These are phyloP conservation scores for Gadus chalcogrammus DNA, from an alignment of 2,113 vertebrate species.

Conservation along the genomic window DNA sequence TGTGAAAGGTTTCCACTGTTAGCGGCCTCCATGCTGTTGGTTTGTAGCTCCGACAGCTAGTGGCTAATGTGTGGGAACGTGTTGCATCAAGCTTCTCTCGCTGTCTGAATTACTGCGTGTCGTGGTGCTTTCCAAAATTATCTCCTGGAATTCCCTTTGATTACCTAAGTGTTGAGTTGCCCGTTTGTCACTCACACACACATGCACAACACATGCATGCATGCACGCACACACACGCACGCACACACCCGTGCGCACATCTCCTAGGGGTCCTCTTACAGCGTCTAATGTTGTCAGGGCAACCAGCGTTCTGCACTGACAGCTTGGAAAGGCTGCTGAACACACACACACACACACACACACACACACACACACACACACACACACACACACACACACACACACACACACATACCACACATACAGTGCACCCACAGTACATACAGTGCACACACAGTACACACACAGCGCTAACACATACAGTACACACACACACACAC, in stretches of 20 bases:
- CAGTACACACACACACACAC: not conserved
- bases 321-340: not conserved
- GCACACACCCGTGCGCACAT: constrained; percentile 2
- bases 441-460: no score
- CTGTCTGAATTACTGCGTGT: constrained; percentile 16
- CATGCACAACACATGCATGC: constrained; percentile 3
- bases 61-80: constrained; percentile 39
- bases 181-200: not conserved
- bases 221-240: not conserved
- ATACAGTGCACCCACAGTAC: not conserved
- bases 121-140: constrained; percentile 3
- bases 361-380: constrained; percentile 3
- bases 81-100: constrained; percentile 28
- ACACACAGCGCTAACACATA: no score
- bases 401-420: no score
- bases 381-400: no score
- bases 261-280: constrained; percentile 39
- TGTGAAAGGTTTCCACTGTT: no score
- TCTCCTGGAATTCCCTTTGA: not conserved
- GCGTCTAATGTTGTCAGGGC: constrained; percentile 39
- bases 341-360: constrained; percentile 4
- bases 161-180: no score
- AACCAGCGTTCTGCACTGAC: constrained; percentile 19
- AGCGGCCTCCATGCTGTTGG: no score
- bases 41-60: constrained; percentile 31